phyloP scores from a whole-genome alignment of 2,113 vertebrate genomes.

The Trichomycterus rosablanca region DNA sequence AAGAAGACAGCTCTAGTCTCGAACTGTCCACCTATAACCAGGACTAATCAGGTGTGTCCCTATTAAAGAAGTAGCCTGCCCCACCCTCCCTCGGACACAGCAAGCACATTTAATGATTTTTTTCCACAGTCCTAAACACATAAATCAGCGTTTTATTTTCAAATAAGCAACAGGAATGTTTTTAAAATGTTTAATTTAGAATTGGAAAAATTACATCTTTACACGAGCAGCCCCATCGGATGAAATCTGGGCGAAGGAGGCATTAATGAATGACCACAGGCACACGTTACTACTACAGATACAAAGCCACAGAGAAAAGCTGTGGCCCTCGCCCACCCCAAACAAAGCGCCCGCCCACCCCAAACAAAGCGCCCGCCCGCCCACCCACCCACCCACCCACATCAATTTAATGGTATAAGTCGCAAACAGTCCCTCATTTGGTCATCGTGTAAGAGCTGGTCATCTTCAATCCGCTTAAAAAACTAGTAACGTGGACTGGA shows the following conservation, averaged over 20 bases:
- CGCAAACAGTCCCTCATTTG: constrained; percentile 64
- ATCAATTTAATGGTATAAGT: constrained; percentile 49
- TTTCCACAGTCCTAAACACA: too few relatives aligned
- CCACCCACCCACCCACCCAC: too few relatives aligned
- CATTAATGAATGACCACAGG: constrained; percentile 79
- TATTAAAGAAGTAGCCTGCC: too few relatives aligned
- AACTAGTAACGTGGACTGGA: constrained; percentile 45
- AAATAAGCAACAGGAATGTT: too few relatives aligned
- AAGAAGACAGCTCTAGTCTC: too few relatives aligned
- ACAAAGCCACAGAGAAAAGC: constrained; percentile 70
- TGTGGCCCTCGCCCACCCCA: constrained; percentile 50
- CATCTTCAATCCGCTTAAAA: constrained; percentile 41
- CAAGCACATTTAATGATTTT: too few relatives aligned
- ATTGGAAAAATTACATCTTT: constrained; percentile 77
- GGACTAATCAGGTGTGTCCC: too few relatives aligned
- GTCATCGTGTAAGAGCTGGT: constrained; percentile 68
- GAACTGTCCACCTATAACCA: too few relatives aligned
- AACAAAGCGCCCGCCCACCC: not conserved
- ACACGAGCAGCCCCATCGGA: constrained; percentile 67
- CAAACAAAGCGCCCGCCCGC: not conserved
- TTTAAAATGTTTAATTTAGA: constrained; percentile 77
- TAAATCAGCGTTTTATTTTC: too few relatives aligned
- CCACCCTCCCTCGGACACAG: too few relatives aligned
- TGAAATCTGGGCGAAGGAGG: constrained; percentile 72
- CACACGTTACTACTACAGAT: constrained; percentile 82